Percentiles rank a stretch among this genome's conserved stretches.
Conservation (phyloP, 2,888 invertebrate species). For the Amiota communis region DNA sequence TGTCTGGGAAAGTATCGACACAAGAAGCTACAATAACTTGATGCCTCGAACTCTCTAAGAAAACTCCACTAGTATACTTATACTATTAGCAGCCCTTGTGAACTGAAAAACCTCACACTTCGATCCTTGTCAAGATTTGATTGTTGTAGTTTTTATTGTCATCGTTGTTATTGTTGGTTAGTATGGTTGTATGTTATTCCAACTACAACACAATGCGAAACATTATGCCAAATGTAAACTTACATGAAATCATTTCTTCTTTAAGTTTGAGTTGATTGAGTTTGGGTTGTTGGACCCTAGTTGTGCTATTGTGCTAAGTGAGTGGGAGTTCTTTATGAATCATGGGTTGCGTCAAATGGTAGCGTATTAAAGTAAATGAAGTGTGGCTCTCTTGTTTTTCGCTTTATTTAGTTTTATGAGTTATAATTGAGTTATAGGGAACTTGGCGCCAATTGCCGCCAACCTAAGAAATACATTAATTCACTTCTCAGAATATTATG, state of each 20-base stretch:
- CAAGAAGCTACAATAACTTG: conserved; percentile 17
- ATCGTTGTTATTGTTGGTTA: conserved; percentile 17
- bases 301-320: background rate
- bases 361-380: conserved; percentile 53
- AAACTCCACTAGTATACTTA: background rate
- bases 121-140: background rate
- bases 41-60: background rate
- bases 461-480: conserved; percentile 22
- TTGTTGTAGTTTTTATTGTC: conserved; percentile 11
- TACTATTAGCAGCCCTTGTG: no score
- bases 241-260: conserved; percentile 17
- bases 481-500: conserved; percentile 18
- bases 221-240: conserved; percentile 22
- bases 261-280: background rate
- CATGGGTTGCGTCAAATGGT: conserved; percentile 5
- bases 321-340: conserved; percentile 1
- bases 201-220: background rate
- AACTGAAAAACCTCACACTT: no score
- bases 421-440: conserved; percentile 57
- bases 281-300: background rate
- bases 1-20: conserved; percentile 14
- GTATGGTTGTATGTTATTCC: conserved; percentile 2
- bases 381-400: conserved; percentile 55
- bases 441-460: conserved; percentile 50
- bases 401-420: conserved; percentile 57